These are phyloP conservation scores for Watsonalla cultraria DNA, from an alignment of 2,888 invertebrate genomes.

Conservation along the genomic window DNA sequence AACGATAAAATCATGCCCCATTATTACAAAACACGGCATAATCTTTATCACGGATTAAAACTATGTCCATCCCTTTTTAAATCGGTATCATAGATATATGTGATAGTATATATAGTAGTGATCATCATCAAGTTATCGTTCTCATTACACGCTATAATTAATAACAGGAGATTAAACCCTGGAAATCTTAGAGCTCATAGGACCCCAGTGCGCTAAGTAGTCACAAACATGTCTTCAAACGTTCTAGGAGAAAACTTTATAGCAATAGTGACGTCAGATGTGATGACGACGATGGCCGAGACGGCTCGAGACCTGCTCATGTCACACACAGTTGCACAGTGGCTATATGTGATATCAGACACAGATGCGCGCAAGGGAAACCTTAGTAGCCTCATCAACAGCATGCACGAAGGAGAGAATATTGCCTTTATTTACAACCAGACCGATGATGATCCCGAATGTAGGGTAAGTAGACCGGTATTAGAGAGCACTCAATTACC, in stretches of 20 bases:
- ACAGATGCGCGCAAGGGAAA: slow-evolving; percentile 70
- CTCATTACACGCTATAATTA: too few species aligned
- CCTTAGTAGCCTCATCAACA: slow-evolving; percentile 73
- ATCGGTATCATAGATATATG: background rate
- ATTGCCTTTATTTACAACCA: slow-evolving; percentile 87
- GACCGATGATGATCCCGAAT: slow-evolving; percentile 71
- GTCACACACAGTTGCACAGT: slow-evolving; percentile 86
- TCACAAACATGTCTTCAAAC: too few species aligned
- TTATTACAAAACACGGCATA: too few species aligned
- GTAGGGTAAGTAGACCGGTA: slow-evolving; percentile 62
- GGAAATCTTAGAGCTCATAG: too few species aligned
- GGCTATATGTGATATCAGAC: slow-evolving; percentile 88
- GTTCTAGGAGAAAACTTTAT: slow-evolving; percentile 76
- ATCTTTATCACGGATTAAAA: too few species aligned
- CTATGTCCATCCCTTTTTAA: too few species aligned
- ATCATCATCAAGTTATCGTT: background rate
- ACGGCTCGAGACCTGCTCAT: slow-evolving; percentile 82
- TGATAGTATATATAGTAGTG: too few species aligned
- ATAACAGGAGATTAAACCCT: too few species aligned
- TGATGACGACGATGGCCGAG: slow-evolving; percentile 82
- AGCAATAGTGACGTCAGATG: slow-evolving; percentile 80
- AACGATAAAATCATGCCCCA: background rate
- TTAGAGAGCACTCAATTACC: background rate
- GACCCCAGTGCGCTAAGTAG: too few species aligned
- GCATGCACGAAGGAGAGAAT: slow-evolving; percentile 87